These are phyloP conservation scores for Hystrix cristata DNA, from an alignment of 2,113 vertebrate genomes.

Conservation along the genomic window DNA sequence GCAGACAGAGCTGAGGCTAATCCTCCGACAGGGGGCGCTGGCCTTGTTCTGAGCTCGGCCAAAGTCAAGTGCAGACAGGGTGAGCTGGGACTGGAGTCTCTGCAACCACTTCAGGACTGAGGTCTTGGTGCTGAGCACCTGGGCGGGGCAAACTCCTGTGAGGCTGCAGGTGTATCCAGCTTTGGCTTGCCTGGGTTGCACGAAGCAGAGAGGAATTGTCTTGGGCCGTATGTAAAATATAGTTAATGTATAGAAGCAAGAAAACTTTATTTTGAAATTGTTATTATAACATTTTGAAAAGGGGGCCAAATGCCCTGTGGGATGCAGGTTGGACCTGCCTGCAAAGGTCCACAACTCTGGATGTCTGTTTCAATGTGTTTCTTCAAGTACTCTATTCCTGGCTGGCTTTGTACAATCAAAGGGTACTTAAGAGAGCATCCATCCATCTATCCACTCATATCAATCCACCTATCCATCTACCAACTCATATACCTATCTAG, in stretches of 20 bases:
- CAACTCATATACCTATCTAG: background rate
- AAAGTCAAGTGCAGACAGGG: background rate
- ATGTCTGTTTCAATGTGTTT: background rate
- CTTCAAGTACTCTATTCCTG: background rate
- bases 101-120: background rate
- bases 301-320: background rate
- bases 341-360: background rate
- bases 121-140: background rate
- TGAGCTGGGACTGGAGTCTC: background rate
- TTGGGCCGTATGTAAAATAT: background rate
- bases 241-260: background rate
- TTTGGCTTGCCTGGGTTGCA: background rate
- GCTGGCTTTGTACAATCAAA: background rate
- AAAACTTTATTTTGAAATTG: background rate
- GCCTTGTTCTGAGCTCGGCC: background rate
- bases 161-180: too few species aligned
- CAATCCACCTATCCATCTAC: too few species aligned
- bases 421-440: background rate
- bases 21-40: background rate
- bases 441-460: too few species aligned
- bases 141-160: background rate
- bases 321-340: background rate
- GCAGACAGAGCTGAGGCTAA: background rate
- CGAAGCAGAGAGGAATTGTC: background rate
- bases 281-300: background rate